A percentile compares a stretch with the other conserved stretches of the same genome.
These are phyloP conservation scores for Pelmatolapia mariae DNA, from an alignment of 2,113 vertebrate species.

Conservation along the genomic window DNA sequence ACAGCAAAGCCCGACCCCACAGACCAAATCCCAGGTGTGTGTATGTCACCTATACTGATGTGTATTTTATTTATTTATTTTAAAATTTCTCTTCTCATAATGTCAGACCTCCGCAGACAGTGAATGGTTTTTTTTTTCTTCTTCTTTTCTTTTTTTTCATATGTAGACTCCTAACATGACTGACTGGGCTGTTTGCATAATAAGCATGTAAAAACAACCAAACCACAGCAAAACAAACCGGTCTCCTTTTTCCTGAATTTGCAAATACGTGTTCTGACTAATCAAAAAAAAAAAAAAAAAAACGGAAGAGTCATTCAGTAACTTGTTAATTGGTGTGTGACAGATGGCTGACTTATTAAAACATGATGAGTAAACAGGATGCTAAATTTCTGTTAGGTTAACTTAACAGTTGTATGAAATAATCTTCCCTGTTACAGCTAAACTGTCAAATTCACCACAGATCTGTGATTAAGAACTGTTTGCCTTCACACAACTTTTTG, in stretches of 20 bases:
- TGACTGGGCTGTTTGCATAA: not conserved
- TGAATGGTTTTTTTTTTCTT: not conserved
- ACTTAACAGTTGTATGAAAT: not conserved
- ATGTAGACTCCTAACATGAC: not conserved
- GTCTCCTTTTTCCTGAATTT: not conserved
- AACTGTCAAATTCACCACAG: not conserved
- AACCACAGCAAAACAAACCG: not conserved
- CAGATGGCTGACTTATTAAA: not conserved
- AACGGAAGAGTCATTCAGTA: not conserved
- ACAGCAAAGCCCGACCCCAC: slow-evolving; percentile 58
- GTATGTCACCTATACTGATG: not conserved
- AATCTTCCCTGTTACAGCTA: not conserved
- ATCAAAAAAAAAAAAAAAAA: rapidly evolving
- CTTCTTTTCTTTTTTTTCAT: not conserved
- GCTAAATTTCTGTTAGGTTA: not conserved
- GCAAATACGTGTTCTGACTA: not conserved
- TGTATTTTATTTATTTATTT: not conserved
- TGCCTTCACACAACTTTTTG: not conserved
- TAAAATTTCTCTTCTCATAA: not conserved
- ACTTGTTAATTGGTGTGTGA: not conserved
- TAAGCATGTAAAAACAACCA: not conserved
- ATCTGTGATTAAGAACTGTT: not conserved
- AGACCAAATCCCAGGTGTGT: slow-evolving; percentile 56
- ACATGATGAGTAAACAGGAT: not conserved
- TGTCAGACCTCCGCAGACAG: too few species aligned